Conservation (phyloP, 92 coral and sea anemone genomes). For the Epizoanthus ramosus region DNA sequence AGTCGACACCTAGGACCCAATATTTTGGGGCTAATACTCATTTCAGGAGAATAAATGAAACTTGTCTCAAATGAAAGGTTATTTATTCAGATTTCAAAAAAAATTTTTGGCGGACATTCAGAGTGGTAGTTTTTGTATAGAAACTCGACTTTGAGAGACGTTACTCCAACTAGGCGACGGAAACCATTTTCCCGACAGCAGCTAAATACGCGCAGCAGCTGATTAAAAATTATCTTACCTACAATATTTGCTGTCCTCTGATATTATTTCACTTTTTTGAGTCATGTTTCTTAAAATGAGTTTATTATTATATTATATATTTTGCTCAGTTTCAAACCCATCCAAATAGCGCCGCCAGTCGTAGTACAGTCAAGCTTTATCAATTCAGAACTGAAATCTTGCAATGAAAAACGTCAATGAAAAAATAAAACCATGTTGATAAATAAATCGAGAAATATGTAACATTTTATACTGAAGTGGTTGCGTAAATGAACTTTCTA, state of each 20-base stretch:
- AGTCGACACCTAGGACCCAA: too few species aligned
- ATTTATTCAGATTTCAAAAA: conserved; percentile 23
- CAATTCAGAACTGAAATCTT: conserved; percentile 2
- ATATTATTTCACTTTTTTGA: too few species aligned
- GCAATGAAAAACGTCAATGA: conserved; percentile 2
- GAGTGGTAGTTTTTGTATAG: conserved; percentile 35
- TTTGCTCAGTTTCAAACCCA: conserved; percentile 4
- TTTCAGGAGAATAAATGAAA: neutral
- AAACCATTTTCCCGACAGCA: conserved; percentile 4
- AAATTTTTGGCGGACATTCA: conserved; percentile 26
- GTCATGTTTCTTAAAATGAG: too few species aligned
- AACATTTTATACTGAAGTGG: conserved; percentile 13
- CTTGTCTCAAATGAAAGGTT: conserved; percentile 19
- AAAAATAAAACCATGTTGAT: conserved; percentile 17
- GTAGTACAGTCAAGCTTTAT: neutral
- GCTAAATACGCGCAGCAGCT: conserved; percentile 17
- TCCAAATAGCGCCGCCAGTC: neutral
- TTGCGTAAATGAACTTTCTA: conserved; percentile 19
- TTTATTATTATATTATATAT: conserved; percentile 1
- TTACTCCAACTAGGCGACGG: neutral
- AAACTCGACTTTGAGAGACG: conserved; percentile 30
- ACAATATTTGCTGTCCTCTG: too few species aligned
- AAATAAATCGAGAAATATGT: conserved; percentile 13
- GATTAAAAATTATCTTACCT: neutral
- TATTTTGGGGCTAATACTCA: too few species aligned